These are phyloP conservation scores for Ceryle rudis DNA, from an alignment of 2,797 vertebrate species.

Conservation along the genomic window DNA sequence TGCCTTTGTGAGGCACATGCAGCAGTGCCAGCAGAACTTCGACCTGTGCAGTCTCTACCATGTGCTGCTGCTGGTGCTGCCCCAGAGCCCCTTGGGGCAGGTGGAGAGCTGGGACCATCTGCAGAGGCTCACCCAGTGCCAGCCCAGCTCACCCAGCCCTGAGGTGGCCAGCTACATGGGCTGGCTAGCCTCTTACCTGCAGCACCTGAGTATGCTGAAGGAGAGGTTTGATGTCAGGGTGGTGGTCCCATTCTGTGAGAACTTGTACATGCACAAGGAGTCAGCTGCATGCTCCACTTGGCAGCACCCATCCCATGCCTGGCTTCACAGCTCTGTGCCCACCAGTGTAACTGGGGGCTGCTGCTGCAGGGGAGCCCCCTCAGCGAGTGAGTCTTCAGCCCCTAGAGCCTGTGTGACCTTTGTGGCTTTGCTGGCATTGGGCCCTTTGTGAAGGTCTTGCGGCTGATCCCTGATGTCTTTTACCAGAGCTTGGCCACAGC, in stretches of 20 bases:
- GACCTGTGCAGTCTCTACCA: slow-evolving; percentile 41
- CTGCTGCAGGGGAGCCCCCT: slow-evolving; percentile 1
- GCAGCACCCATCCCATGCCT: background rate
- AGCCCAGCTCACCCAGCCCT: accelerated
- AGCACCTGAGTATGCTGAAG: slow-evolving; percentile 40
- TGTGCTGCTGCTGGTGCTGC: background rate
- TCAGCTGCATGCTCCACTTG: accelerated
- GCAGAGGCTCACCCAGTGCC: background rate
- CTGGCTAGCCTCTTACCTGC: slow-evolving; percentile 63
- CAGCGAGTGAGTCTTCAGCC: background rate
- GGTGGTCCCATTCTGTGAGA: slow-evolving; percentile 62
- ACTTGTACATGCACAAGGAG: slow-evolving; percentile 56
- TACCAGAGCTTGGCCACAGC: slow-evolving; percentile 57
- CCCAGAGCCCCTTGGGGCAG: background rate
- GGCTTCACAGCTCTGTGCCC: slow-evolving; percentile 54
- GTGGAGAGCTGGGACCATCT: slow-evolving; percentile 57
- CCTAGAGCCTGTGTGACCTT: background rate
- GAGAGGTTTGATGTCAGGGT: slow-evolving; percentile 43
- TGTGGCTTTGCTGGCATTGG: background rate
- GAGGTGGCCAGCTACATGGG: background rate
- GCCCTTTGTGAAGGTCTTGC: slow-evolving; percentile 25
- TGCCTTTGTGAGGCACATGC: slow-evolving; percentile 17
- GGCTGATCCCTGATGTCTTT: slow-evolving; percentile 62
- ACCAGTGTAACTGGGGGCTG: slow-evolving; percentile 53
- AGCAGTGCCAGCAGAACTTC: slow-evolving; percentile 2